Evolutionary conservation across 2,888 invertebrate species (phyloP).

Genomic region (Nemurella pictetii): DNA sequence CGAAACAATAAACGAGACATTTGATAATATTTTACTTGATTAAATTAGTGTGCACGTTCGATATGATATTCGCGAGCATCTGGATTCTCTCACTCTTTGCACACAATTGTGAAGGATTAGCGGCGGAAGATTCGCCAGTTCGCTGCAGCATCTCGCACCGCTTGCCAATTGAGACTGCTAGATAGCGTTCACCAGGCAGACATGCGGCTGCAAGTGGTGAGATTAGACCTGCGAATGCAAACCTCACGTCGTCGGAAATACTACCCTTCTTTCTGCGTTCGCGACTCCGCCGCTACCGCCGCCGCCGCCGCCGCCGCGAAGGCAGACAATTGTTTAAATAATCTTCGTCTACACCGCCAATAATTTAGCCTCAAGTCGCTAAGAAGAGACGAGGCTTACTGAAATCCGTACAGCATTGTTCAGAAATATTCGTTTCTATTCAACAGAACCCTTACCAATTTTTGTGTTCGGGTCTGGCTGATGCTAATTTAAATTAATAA

Average conservation of each 20-base stretch:
- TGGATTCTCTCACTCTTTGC: no score
- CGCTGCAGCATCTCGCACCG: neutral
- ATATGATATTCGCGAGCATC: no score
- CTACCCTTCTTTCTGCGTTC: neutral
- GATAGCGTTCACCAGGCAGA: neutral
- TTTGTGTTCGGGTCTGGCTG: no score
- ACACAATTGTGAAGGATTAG: neutral
- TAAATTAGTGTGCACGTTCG: neutral
- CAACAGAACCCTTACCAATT: no score
- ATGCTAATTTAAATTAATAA: no score
- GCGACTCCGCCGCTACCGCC: neutral
- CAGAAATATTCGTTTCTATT: no score
- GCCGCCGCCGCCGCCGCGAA: neutral
- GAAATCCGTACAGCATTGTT: no score
- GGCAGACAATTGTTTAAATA: neutral
- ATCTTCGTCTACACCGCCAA: neutral
- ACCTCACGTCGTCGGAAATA: neutral
- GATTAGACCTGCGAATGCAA: neutral
- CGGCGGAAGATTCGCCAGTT: neutral
- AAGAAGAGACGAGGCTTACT: neutral
- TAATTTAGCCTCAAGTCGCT: neutral
- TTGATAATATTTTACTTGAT: no score
- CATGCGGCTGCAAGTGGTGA: neutral
- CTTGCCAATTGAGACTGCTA: neutral
- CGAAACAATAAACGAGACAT: no score